Evolutionary conservation across 1,140 invertebrate genomes (phyloP).

Genomic region (Macrobrachium rosenbergii): DNA sequence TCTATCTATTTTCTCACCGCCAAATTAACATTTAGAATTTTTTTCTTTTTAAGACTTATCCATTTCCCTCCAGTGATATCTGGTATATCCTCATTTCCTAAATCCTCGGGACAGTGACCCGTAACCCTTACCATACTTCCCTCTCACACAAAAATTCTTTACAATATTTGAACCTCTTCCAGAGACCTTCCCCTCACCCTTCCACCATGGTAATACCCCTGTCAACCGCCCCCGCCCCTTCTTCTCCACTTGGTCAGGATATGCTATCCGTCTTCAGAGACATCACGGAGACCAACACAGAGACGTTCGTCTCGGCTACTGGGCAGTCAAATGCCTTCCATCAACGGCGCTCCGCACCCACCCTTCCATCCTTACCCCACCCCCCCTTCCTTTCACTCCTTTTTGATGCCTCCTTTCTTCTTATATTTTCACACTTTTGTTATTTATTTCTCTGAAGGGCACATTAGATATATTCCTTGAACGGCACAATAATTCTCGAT

Average conservation of each 20-base stretch:
- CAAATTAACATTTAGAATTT: too few relatives aligned
- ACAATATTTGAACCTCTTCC: background rate
- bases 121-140: background rate
- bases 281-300: slow-evolving; percentile 58
- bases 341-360: background rate
- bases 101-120: too few relatives aligned
- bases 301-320: slow-evolving; percentile 44
- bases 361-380: background rate
- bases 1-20: too few relatives aligned
- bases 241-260: background rate
- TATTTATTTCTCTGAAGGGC: background rate
- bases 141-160: background rate
- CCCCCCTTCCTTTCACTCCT: background rate
- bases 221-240: background rate
- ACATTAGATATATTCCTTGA: background rate
- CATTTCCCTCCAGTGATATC: too few relatives aligned
- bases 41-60: too few relatives aligned
- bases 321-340: slow-evolving; percentile 39
- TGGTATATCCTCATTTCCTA: too few relatives aligned
- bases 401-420: background rate
- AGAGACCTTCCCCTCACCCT: background rate
- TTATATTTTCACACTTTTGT: background rate
- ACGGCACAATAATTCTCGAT: background rate
- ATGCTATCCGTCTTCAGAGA: slow-evolving; percentile 54
- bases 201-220: background rate